A percentile compares a stretch with the other conserved stretches of the same genome.
Conservation (phyloP, 2,888 invertebrate genomes). For the Pachydiplax longipennis region DNA sequence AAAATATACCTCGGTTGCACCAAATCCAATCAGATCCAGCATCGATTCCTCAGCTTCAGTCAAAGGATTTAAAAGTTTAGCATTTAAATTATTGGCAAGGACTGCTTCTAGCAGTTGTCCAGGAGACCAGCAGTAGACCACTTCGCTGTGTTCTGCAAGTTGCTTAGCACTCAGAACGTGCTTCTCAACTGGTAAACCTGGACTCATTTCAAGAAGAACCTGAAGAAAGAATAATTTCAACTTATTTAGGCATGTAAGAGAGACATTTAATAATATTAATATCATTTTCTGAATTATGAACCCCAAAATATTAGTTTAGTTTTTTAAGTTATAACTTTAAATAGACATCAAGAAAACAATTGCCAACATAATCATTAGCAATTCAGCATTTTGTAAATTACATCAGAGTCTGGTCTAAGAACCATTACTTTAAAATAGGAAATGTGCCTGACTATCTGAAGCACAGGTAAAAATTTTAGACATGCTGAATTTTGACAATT, state of each 20-base stretch:
- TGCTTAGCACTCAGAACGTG: conserved; percentile 71
- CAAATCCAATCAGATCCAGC: conserved; percentile 67
- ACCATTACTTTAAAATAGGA: too few species aligned
- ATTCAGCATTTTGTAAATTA: too few species aligned
- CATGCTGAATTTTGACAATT: too few species aligned
- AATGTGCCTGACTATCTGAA: too few species aligned
- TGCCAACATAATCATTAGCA: too few species aligned
- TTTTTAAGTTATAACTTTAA: too few species aligned
- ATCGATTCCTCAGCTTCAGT: conserved; percentile 65
- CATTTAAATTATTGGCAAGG: conserved; percentile 58
- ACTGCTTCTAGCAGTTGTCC: conserved; percentile 58
- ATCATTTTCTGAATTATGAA: too few species aligned
- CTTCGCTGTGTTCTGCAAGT: conserved; percentile 60
- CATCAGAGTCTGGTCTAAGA: too few species aligned
- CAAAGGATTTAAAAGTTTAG: conserved; percentile 60
- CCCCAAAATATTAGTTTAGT: too few species aligned
- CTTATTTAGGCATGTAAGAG: background rate
- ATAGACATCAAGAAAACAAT: too few species aligned
- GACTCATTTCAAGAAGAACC: conserved; percentile 70
- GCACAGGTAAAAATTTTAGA: too few species aligned
- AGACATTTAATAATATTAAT: background rate
- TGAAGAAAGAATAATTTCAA: conserved; percentile 55
- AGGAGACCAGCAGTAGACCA: conserved; percentile 59
- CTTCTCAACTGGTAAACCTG: conserved; percentile 71
- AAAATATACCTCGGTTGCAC: conserved; percentile 60